Conservation (phyloP, 1,140 invertebrate genomes). For the Parapsyche elsis region DNA sequence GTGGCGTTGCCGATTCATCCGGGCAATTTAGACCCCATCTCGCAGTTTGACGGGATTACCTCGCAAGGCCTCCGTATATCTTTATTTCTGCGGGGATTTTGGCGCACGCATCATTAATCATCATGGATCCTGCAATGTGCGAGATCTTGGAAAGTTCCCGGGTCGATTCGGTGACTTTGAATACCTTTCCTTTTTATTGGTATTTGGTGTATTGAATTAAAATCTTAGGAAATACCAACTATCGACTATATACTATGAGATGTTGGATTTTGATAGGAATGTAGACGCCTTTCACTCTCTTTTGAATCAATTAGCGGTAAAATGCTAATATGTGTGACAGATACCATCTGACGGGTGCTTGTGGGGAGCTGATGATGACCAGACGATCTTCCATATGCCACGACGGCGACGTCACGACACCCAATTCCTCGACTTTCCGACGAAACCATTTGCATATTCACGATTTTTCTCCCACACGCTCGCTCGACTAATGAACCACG, state of each 20-base stretch:
- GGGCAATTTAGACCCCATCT: conserved; percentile 14
- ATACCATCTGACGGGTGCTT: conserved; percentile 45
- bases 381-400: background rate
- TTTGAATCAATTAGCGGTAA: conserved; percentile 52
- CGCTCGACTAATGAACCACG: no score
- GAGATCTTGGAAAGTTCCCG: background rate
- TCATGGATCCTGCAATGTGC: background rate
- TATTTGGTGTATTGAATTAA: background rate
- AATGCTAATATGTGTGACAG: conserved; percentile 50
- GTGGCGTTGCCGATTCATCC: conserved; percentile 22
- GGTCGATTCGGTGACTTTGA: background rate
- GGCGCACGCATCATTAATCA: background rate
- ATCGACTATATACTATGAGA: no score
- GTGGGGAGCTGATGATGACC: background rate
- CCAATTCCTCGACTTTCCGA: background rate
- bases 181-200: background rate
- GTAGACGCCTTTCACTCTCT: no score
- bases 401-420: background rate
- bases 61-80: background rate
- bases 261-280: no score
- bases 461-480: conserved; percentile 3
- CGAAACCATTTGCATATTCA: conserved; percentile 22
- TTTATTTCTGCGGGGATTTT: conserved; percentile 11
- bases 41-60: conserved; percentile 11
- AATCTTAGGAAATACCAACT: no score